Conservation (phyloP, 2,113 vertebrate genomes). For the Calyptommatus sinebrachiatus region DNA sequence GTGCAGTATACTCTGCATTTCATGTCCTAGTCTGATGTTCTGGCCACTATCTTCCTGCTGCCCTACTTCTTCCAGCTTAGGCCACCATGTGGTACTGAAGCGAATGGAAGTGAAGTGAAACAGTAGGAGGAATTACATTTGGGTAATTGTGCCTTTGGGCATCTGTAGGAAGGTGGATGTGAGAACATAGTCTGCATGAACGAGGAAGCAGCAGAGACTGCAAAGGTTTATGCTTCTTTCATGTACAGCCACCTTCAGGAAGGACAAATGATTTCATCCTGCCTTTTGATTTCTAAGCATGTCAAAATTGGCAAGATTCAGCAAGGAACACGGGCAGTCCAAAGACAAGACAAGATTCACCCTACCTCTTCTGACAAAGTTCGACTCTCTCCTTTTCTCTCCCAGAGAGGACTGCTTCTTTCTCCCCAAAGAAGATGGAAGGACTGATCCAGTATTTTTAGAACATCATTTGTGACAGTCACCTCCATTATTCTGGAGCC, state of each 20-base stretch:
- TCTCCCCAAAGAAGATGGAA: background rate
- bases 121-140: background rate
- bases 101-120: background rate
- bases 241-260: constrained; percentile 16
- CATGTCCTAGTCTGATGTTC: too few relatives aligned
- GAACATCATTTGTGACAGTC: constrained; percentile 30
- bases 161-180: background rate
- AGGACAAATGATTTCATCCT: constrained; percentile 21
- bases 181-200: constrained; percentile 36
- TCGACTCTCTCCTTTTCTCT: constrained; percentile 26
- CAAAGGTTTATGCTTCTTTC: constrained; percentile 14
- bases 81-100: background rate
- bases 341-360: background rate
- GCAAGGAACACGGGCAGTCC: background rate
- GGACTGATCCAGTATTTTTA: constrained; percentile 51
- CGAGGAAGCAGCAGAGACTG: constrained; percentile 11
- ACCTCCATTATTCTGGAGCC: constrained; percentile 21
- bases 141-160: background rate
- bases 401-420: constrained; percentile 17
- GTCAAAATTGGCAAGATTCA: background rate
- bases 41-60: too few relatives aligned
- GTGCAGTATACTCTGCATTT: too few relatives aligned
- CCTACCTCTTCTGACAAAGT: constrained; percentile 20
- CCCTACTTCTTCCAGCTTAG: background rate
- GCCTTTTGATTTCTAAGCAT: constrained; percentile 34